Evolutionary conservation across 1,140 invertebrate species (phyloP).

Genomic region (Colletes gigas): DNA sequence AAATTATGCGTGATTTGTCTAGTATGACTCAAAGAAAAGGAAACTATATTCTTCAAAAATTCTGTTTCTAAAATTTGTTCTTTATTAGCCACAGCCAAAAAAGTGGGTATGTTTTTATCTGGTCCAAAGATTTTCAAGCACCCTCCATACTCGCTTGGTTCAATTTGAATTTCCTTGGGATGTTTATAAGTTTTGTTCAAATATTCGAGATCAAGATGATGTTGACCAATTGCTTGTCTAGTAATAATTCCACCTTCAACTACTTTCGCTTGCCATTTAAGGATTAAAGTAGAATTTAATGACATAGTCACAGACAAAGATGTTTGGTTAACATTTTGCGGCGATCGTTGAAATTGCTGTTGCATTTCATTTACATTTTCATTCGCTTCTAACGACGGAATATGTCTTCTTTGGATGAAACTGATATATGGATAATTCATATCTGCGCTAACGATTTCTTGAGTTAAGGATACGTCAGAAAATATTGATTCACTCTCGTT

Average conservation of each 20-base stretch:
- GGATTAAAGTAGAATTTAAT: conserved; percentile 72
- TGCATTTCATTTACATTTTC: conserved; percentile 56
- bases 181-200: conserved; percentile 75
- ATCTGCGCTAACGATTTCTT: conserved; percentile 40
- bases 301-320: conserved; percentile 60
- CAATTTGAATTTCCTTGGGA: conserved; percentile 67
- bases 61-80: conserved; percentile 68
- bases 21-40: conserved; percentile 74
- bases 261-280: conserved; percentile 75
- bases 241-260: conserved; percentile 68
- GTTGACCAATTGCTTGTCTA: conserved; percentile 76
- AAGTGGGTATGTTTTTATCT: conserved; percentile 72
- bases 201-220: conserved; percentile 76
- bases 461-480: conserved; percentile 74
- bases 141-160: conserved; percentile 71
- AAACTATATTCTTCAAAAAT: conserved; percentile 71
- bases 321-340: conserved; percentile 47
- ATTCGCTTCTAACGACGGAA: conserved; percentile 60
- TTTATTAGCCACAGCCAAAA: conserved; percentile 56
- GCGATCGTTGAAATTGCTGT: conserved; percentile 45
- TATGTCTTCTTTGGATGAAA: conserved; percentile 73
- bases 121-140: conserved; percentile 78
- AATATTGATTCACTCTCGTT: conserved; percentile 62
- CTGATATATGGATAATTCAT: conserved; percentile 69
- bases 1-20: conserved; percentile 75